These are phyloP conservation scores for Leptinotarsa defecta DNA, from an alignment of 1,140 invertebrate genomes.

Conservation along the genomic window DNA sequence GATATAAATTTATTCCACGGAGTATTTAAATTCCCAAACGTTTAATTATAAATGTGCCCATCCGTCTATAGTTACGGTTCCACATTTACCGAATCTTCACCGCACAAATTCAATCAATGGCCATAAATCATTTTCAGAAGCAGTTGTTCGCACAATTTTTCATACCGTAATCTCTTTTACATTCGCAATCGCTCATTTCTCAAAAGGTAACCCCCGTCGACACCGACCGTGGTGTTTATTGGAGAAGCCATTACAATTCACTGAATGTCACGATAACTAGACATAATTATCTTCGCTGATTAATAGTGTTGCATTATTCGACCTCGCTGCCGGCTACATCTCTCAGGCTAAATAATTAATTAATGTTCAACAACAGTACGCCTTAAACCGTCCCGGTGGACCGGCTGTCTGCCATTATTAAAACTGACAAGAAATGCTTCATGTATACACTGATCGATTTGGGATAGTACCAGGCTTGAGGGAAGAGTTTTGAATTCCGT, in stretches of 20 bases:
- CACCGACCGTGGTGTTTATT: neutral
- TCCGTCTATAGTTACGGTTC: too few relatives aligned
- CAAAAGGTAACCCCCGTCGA: slow-evolving; percentile 1
- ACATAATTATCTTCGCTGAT: neutral
- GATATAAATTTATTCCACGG: too few relatives aligned
- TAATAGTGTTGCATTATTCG: slow-evolving; percentile 8
- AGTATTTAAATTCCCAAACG: too few relatives aligned
- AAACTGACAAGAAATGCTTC: neutral
- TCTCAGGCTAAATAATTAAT: slow-evolving; percentile 3
- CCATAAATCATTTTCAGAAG: too few relatives aligned
- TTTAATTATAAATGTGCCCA: too few relatives aligned
- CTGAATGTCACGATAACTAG: slow-evolving; percentile 1
- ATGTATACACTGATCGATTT: neutral
- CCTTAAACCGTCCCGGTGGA: neutral
- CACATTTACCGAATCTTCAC: too few relatives aligned
- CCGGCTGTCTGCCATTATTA: neutral
- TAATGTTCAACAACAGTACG: neutral
- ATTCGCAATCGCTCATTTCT: neutral
- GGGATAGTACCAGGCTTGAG: too few relatives aligned
- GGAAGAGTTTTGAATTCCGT: too few relatives aligned
- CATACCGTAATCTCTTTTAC: too few relatives aligned
- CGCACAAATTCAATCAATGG: too few relatives aligned
- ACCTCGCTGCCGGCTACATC: neutral
- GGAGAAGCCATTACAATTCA: neutral
- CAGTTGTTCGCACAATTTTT: too few relatives aligned